These are phyloP conservation scores for Gobionotothen gibberifrons DNA, from an alignment of 2,797 vertebrate species.

Conservation along the genomic window DNA sequence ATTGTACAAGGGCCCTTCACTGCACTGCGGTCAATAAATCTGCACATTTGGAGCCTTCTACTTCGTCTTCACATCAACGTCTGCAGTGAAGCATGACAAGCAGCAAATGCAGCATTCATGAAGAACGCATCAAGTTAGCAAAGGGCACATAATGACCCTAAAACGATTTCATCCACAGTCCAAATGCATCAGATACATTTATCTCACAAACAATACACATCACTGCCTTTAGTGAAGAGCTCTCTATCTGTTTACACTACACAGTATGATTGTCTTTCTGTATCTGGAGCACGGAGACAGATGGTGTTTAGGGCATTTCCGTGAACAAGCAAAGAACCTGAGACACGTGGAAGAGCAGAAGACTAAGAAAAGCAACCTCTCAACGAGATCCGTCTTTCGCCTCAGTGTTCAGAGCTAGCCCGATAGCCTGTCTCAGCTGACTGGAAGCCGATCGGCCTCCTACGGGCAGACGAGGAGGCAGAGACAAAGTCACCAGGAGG, in stretches of 20 bases:
- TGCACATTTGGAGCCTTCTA: conserved; percentile 21
- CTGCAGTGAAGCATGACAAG: conserved; percentile 30
- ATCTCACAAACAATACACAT: conserved; percentile 27
- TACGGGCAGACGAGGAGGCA: conserved; percentile 40
- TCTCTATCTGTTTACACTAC: conserved; percentile 28
- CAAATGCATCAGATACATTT: conserved; percentile 22
- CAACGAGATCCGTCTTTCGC: conserved; percentile 46
- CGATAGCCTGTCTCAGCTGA: conserved; percentile 56
- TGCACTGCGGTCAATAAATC: conserved; percentile 40
- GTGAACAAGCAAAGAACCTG: conserved; percentile 42
- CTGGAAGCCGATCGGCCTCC: conserved; percentile 45
- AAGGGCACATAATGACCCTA: conserved; percentile 4
- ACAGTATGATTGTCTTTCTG: conserved; percentile 19
- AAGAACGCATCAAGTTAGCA: conserved; percentile 25
- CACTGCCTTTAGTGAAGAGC: background rate
- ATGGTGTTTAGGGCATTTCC: conserved; percentile 40
- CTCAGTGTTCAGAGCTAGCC: conserved; percentile 46
- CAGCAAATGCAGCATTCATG: conserved; percentile 40
- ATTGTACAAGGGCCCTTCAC: conserved; percentile 30
- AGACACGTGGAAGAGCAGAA: conserved; percentile 42
- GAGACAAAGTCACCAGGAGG: conserved; percentile 54
- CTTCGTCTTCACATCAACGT: conserved; percentile 39
- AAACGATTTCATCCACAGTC: conserved; percentile 12
- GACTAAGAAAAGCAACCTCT: conserved; percentile 53
- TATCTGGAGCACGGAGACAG: conserved; percentile 43